These are phyloP conservation scores for Lophochroa leadbeateri DNA, from an alignment of 2,113 vertebrate species.

Conservation along the genomic window DNA sequence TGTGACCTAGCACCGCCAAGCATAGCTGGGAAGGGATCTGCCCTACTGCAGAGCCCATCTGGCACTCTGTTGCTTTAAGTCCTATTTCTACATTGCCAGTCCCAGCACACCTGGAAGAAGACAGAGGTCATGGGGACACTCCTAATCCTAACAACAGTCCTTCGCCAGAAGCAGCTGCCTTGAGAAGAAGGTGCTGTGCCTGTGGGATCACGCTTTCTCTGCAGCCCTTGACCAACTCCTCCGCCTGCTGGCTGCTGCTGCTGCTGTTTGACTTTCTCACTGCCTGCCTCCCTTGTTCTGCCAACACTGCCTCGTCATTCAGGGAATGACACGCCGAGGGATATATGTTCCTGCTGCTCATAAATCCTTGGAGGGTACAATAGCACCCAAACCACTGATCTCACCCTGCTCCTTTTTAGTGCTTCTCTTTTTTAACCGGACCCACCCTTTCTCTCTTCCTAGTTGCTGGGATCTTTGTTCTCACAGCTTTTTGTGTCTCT, in stretches of 20 bases:
- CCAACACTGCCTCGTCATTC: neutral
- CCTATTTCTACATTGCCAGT: neutral
- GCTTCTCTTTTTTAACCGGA: neutral
- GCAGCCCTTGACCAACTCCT: neutral
- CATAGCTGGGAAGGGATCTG: neutral
- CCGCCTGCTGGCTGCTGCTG: neutral
- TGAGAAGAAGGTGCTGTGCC: accelerated
- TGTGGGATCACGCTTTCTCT: neutral
- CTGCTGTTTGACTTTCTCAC: constrained; percentile 38
- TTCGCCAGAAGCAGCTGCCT: neutral
- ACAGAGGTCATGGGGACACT: accelerated
- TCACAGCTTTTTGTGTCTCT: neutral
- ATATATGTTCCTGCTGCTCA: neutral
- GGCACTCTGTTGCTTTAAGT: neutral
- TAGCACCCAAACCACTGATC: neutral
- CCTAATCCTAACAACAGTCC: accelerated
- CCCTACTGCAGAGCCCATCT: neutral
- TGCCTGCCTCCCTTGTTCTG: neutral
- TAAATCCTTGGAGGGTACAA: constrained; percentile 28
- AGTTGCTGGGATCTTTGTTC: constrained; percentile 29
- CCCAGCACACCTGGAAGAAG: neutral
- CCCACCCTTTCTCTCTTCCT: neutral
- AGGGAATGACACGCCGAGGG: neutral
- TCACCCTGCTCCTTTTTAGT: neutral
- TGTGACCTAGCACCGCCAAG: neutral